Base-by-base conservation (phyloP, 2,113 vertebrate genomes). In the Haemorhous mexicanus region DNA sequence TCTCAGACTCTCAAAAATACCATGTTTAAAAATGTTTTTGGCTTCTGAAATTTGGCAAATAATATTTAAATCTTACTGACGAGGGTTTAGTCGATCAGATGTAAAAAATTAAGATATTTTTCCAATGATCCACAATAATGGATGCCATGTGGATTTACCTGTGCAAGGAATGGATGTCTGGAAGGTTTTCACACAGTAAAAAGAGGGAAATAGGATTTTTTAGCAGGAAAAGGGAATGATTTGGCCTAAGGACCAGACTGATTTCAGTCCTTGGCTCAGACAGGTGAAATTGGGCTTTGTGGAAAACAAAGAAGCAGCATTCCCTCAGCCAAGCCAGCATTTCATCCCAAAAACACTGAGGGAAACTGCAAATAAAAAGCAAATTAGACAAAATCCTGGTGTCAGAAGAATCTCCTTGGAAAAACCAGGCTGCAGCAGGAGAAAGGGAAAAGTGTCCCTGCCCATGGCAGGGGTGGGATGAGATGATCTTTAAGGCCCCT, bases 201-300 rank as follows among this genome's bases (percentile, higher is more conserved):
- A 63, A 37, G 7, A 4, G 9, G 43, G 3, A 18, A 69, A 4
- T 6, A 20, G 6, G 4, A 16, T 44, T 35, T 63, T 73, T 4
- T 87, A 17, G 6, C 2, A 53, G 59, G 47, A 58, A 56, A 55
- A 88, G 8, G 6, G 44, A 33, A 63, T 72, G 37, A 22, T 23
- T n/a, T 16, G 12, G 17, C 3, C 2, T 49, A 46, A 91, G 37
- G 49, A 61, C 3, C 37, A 49, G 33, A 26, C 13, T 32, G 52
- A n/a, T 11, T n/a, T 9, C 49, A 26, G 47, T n/a, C 16, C 28
- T 16, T 2, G 10, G 11, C n/a, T 55, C 35, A 27, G 70, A 6
- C 3, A 3, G n/a, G 75, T 41, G 26, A 63, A 79, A 41, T 7
- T 12, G 7, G 0, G 1, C 37, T 27, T 14, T 27, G n/a, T 41